These are phyloP conservation scores for Hypotaenidia philippensis DNA, from an alignment of 2,797 vertebrate genomes.

Conservation along the genomic window DNA sequence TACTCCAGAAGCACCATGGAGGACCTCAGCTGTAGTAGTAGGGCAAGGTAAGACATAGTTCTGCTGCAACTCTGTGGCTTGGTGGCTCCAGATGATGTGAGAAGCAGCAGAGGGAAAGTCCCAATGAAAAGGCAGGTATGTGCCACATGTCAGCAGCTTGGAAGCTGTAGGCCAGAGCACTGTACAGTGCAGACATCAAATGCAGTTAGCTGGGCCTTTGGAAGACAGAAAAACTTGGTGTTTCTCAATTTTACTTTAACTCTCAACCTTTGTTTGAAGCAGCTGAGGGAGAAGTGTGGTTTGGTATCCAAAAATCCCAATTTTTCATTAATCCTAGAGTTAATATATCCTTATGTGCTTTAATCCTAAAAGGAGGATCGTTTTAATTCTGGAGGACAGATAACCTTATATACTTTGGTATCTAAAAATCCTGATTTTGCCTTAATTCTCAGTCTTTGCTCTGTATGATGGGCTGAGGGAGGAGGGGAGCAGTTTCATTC, in stretches of 20 bases:
- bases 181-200: accelerated
- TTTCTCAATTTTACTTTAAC: not conserved
- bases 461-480: too few relatives aligned
- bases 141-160: accelerated
- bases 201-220: too few relatives aligned
- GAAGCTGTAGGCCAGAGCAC: not conserved
- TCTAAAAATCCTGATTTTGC: too few relatives aligned
- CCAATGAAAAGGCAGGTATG: not conserved
- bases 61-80: not conserved
- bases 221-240: not conserved
- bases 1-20: not conserved
- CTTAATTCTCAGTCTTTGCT: too few relatives aligned
- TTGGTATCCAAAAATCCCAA: not conserved
- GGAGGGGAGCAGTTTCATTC: not conserved
- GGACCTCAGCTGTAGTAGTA: accelerated
- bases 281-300: not conserved
- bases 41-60: not conserved
- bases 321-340: not conserved
- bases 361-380: not conserved
- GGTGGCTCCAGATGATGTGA: not conserved
- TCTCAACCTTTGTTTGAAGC: not conserved
- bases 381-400: not conserved
- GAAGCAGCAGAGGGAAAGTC: not conserved
- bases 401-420: too few relatives aligned
- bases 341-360: not conserved